These are phyloP conservation scores for Glaucopsyche alexis DNA, from an alignment of 2,888 invertebrate genomes.

Conservation along the genomic window DNA sequence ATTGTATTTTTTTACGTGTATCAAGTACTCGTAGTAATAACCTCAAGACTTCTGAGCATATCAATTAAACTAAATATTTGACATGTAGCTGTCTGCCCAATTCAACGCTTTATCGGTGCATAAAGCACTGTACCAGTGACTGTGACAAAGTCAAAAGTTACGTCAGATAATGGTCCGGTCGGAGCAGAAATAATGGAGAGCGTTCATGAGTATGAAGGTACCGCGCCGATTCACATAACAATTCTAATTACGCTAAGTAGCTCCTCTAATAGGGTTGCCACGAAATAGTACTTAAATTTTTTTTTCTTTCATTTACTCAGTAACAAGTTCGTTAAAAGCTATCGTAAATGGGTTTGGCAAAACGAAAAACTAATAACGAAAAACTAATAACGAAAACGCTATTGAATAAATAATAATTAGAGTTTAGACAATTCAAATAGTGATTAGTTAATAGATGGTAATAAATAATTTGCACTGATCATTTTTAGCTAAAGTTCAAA, in stretches of 20 bases:
- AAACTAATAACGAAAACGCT: too few species aligned
- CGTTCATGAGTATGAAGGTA: neutral
- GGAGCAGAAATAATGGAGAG: constrained; percentile 13
- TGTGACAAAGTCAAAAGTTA: neutral
- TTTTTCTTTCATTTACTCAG: neutral
- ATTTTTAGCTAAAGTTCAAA: neutral
- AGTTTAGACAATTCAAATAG: neutral
- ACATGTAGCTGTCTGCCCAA: too few species aligned
- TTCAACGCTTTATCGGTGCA: neutral
- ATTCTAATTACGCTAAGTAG: constrained; percentile 30
- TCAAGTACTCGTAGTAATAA: too few species aligned
- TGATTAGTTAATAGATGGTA: neutral
- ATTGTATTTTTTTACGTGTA: too few species aligned
- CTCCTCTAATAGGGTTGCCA: constrained; percentile 9
- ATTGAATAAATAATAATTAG: too few species aligned
- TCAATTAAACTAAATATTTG: too few species aligned
- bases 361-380: too few species aligned
- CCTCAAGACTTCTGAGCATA: too few species aligned
- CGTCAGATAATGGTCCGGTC: neutral
- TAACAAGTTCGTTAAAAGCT: neutral
- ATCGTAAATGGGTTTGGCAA: too few species aligned
- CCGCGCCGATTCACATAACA: constrained; percentile 28
- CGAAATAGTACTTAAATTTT: neutral
- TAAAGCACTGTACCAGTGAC: neutral
- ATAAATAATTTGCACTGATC: constrained; percentile 1